Conservation (phyloP, 2,113 vertebrate species). For the Elephas maximus region DNA sequence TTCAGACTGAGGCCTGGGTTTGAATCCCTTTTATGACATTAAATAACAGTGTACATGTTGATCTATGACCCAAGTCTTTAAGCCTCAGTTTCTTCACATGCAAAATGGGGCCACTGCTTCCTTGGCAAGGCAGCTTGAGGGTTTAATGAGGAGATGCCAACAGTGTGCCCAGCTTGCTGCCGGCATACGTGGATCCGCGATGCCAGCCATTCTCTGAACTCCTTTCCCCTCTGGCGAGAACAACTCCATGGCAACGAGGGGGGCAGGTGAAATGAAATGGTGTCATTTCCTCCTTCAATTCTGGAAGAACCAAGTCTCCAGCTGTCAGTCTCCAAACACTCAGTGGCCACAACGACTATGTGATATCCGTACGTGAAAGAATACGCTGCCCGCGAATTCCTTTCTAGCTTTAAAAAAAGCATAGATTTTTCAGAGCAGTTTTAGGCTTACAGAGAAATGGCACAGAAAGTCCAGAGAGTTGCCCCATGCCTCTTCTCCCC, state of each 20-base stretch:
- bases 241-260: fast-evolving
- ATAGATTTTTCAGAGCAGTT: background rate
- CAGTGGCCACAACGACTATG: constrained; percentile 59
- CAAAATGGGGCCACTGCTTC: no score
- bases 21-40: background rate
- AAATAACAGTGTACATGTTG: no score
- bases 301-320: constrained; percentile 34
- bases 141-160: background rate
- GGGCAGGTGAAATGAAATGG: constrained; percentile 29
- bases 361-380: constrained; percentile 71
- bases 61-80: background rate
- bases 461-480: background rate
- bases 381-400: background rate
- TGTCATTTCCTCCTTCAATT: constrained; percentile 31
- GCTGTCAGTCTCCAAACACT: constrained; percentile 52
- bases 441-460: background rate
- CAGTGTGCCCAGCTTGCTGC: fast-evolving
- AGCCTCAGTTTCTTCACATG: background rate
- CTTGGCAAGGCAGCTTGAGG: background rate
- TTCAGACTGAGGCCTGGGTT: background rate
- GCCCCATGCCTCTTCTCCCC: background rate
- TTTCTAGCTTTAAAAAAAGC: background rate
- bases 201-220: fast-evolving
- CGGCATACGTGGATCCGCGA: background rate
- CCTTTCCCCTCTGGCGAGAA: background rate